A percentile compares a stretch with the other conserved stretches of the same genome.
Conservation (phyloP, 1,140 invertebrate species). For the Drosophila pectinifera region DNA sequence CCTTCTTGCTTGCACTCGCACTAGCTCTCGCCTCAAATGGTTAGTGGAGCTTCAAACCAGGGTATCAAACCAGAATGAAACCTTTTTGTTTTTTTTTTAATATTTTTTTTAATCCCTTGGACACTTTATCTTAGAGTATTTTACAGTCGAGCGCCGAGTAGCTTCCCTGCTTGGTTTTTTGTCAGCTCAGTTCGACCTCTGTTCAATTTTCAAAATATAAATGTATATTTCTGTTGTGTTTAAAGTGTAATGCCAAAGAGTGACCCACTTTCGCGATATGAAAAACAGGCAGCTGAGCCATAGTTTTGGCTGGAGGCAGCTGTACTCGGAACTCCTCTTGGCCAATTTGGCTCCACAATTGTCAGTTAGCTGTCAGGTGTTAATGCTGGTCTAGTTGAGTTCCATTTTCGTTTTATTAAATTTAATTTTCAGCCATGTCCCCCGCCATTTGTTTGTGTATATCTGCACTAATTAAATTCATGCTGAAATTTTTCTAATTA, state of each 20-base stretch:
- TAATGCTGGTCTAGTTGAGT: conserved; percentile 33
- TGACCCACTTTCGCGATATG: not conserved
- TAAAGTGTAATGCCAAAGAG: not conserved
- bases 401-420: conserved; percentile 54
- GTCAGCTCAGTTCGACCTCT: too few species aligned
- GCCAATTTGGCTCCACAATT: conserved; percentile 19
- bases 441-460: conserved; percentile 24
- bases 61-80: too few species aligned
- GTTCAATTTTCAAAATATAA: too few species aligned
- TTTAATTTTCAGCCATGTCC: conserved; percentile 45
- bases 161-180: too few species aligned
- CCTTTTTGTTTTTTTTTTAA: too few species aligned
- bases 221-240: too few species aligned
- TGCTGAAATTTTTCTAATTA: conserved; percentile 74
- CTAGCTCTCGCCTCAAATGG: too few species aligned
- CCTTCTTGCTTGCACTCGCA: too few species aligned
- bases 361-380: conserved; percentile 58
- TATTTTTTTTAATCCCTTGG: too few species aligned
- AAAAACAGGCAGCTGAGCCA: not conserved
- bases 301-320: not conserved
- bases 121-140: too few species aligned
- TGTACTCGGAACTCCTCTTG: not conserved
- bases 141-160: too few species aligned
- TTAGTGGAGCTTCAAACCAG: too few species aligned
- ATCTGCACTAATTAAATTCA: conserved; percentile 72